A percentile compares a stretch with the other conserved stretches of the same genome.
These are phyloP conservation scores for Kuschelorhynchus macadamiae DNA, from an alignment of 2,888 invertebrate genomes.

Conservation along the genomic window DNA sequence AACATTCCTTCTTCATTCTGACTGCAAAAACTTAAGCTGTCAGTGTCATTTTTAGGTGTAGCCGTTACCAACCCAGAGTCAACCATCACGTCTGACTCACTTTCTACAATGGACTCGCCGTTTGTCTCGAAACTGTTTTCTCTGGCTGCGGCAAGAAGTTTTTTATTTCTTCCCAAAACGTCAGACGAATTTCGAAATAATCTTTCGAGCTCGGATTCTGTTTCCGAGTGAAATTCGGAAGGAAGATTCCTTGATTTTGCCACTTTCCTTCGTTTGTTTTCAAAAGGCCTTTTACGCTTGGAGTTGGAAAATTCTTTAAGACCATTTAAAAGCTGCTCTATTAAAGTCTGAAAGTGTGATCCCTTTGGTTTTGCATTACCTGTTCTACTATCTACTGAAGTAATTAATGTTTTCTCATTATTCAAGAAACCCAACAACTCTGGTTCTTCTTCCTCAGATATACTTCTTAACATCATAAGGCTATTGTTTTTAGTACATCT, in stretches of 20 bases:
- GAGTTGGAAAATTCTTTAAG: conserved; percentile 51
- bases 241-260: conserved; percentile 25
- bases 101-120: conserved; percentile 21
- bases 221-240: conserved; percentile 52
- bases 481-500: conserved; percentile 41
- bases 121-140: conserved; percentile 8
- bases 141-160: conserved; percentile 51
- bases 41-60: conserved; percentile 30
- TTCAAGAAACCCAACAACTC: conserved; percentile 54
- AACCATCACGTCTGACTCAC: conserved; percentile 20
- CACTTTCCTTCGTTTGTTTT: conserved; percentile 22
- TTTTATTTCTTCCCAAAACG: conserved; percentile 52
- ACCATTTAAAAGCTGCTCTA: conserved; percentile 48
- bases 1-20: not conserved
- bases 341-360: not conserved
- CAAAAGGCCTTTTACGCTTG: conserved; percentile 13
- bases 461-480: conserved; percentile 46
- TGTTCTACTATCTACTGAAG: conserved; percentile 40
- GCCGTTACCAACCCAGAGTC: conserved; percentile 43
- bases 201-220: conserved; percentile 52
- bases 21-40: conserved; percentile 10
- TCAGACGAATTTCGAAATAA: conserved; percentile 43
- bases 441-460: conserved; percentile 23
- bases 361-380: conserved; percentile 20
- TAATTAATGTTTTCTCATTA: conserved; percentile 49